These are phyloP conservation scores for Lepisosteus oculatus DNA, from an alignment of 2,113 vertebrate species.

Conservation along the genomic window DNA sequence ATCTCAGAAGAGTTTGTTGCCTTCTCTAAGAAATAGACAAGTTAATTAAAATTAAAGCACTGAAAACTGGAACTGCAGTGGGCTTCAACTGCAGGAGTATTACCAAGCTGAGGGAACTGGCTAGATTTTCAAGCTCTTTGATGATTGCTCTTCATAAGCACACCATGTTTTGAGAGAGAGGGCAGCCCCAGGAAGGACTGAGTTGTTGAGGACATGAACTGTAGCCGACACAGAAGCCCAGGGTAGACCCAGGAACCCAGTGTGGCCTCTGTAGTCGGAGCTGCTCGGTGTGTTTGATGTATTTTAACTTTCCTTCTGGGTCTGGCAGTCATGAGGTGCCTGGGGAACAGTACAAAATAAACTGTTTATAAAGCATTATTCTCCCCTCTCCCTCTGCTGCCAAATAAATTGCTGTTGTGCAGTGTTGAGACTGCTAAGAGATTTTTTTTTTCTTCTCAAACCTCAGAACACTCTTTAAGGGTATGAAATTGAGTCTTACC, in stretches of 20 bases:
- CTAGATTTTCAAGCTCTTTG: too few species aligned
- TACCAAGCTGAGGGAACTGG: too few species aligned
- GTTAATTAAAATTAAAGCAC: too few species aligned
- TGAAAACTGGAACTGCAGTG: too few species aligned
- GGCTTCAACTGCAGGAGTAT: too few species aligned
- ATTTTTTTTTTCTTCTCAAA: not conserved
- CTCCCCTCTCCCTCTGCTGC: constrained; percentile 3
- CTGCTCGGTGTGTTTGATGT: not conserved
- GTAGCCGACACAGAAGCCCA: not conserved
- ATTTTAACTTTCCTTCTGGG: not conserved
- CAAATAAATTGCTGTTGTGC: not conserved
- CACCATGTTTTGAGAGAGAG: not conserved
- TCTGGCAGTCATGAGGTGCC: not conserved
- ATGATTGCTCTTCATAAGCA: too few species aligned
- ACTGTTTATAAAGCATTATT: constrained; percentile 11
- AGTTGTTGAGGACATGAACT: constrained; percentile 8
- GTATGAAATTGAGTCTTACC: not conserved
- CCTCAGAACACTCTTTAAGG: not conserved
- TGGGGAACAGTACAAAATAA: constrained; percentile 14
- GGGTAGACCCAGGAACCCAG: not conserved
- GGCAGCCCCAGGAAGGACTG: not conserved
- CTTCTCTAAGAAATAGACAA: too few species aligned
- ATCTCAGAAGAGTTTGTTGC: too few species aligned
- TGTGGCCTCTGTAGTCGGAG: not conserved
- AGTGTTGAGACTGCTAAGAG: not conserved